Conservation (phyloP, 2,888 invertebrate species). For the Agrochola circellaris region DNA sequence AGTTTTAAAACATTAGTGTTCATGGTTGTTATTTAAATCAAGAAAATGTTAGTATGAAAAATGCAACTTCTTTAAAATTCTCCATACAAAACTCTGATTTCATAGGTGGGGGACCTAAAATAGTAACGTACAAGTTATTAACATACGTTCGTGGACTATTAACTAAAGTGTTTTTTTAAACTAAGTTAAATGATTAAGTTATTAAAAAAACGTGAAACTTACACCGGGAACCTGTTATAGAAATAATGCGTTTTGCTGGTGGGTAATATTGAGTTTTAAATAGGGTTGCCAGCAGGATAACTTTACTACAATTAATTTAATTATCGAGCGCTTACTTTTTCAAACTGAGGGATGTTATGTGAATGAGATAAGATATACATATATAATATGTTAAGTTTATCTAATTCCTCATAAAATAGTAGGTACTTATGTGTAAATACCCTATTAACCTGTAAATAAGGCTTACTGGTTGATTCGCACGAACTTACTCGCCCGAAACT, state of each 20-base stretch:
- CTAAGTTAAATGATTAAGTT: conserved; percentile 59
- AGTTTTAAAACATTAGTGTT: no score
- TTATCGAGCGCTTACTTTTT: no score
- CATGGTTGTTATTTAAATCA: no score
- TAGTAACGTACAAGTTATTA: conserved; percentile 42
- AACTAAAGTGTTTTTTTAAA: conserved; percentile 44
- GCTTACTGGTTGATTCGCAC: no score
- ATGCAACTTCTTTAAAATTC: no score
- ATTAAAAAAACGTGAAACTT: conserved; percentile 52
- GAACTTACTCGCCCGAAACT: no score
- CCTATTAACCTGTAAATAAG: not conserved
- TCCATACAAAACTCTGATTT: no score
- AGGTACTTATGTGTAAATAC: not conserved
- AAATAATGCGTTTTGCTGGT: conserved; percentile 35
- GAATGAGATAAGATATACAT: not conserved
- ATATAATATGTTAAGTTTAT: not conserved
- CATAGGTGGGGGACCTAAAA: no score
- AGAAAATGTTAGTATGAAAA: no score
- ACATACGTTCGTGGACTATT: conserved; percentile 29
- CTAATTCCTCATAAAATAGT: not conserved
- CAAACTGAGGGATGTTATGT: no score
- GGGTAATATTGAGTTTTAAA: conserved; percentile 24
- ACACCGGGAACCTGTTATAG: conserved; percentile 45
- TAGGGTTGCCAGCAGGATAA: conserved; percentile 52
- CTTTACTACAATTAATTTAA: not conserved